Evolutionary conservation across 2,888 invertebrate genomes (phyloP), one percentile per base, ranked within the genome.

Genomic region (Drosophila ezoana): DNA sequence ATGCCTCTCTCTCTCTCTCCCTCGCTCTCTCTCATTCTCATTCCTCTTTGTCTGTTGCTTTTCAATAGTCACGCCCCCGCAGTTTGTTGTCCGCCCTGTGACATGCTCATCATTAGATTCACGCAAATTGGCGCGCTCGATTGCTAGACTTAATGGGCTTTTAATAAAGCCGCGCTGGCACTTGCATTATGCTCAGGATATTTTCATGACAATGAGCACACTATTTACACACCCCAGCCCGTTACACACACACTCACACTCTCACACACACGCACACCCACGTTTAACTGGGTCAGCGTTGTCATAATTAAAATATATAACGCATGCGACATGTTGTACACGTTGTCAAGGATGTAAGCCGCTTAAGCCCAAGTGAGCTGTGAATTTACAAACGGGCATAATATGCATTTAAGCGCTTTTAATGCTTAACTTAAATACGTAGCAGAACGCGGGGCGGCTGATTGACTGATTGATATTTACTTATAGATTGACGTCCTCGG

Each of bases 241-340:
- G n/a, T 20, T 18, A 38, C 23, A 18, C 48, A n/a, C 44, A 14
- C 48, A 18, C 18, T 35, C 18, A 13, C 14, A 9, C 13, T n/a
- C 3, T 10, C 23, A 4, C 54, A 1, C 38, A 35, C 62, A 52
- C 23, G 1, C 35, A 28, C 32, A 9, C 45, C 28, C 18, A 28
- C n/a, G 5, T 23, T 13, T 49, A 61, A 38, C 40, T 64, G 44
- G 67, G 57, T 67, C 61, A 62, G 52, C 65, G 13, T 51, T 44
- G 49, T 61, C 65, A 69, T 86, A 81, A 81, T 81, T 81, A 86
- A 81, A 83, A 83, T 86, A 83, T 86, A 64, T 73, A 44, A 67
- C 71, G 47, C 57, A 86, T 83, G 23, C 83, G 71, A 60, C 77
- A 76, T 77, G 86, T 60, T 60, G 64, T 71, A 60, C 76, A 62